Percentiles rank a stretch among this genome's conserved stretches.
Conservation (phyloP, 2,888 invertebrate genomes). For the Stenchaetothrips biformis region DNA sequence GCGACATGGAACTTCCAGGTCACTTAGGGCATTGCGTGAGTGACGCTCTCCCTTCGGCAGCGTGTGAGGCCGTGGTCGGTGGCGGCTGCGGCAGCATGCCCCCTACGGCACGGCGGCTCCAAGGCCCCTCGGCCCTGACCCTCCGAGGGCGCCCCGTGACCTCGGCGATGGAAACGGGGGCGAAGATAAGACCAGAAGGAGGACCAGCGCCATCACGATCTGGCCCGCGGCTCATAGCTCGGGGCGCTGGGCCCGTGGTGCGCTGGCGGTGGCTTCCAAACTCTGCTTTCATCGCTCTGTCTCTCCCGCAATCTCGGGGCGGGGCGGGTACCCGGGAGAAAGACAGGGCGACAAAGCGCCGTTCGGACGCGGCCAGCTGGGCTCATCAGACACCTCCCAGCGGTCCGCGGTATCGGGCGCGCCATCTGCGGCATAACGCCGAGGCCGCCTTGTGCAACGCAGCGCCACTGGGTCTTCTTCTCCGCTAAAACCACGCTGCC, state of each 20-base stretch:
- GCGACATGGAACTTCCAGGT: no score
- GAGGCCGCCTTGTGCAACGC: not conserved
- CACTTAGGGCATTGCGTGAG: no score
- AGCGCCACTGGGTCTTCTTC: no score
- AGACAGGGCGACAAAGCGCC: not conserved
- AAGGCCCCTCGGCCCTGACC: not conserved
- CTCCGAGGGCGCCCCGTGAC: not conserved
- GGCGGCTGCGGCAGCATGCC: not conserved
- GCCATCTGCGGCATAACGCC: not conserved
- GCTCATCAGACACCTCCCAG: not conserved
- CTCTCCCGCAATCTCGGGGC: not conserved
- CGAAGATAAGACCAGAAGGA: not conserved
- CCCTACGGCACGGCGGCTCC: not conserved
- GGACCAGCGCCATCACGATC: constrained; percentile 8
- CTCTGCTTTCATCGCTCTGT: no score
- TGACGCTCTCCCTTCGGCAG: no score
- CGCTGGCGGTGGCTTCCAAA: no score
- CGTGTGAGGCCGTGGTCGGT: no score
- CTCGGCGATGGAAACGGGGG: not conserved
- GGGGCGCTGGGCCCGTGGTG: not conserved
- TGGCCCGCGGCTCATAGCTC: not conserved
- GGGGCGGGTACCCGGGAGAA: not conserved
- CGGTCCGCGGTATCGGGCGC: not conserved
- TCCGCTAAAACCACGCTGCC: no score
- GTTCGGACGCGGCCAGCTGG: not conserved